Evolutionary conservation across 2,113 vertebrate genomes (phyloP).

Genomic region (Philantomba maxwellii): DNA sequence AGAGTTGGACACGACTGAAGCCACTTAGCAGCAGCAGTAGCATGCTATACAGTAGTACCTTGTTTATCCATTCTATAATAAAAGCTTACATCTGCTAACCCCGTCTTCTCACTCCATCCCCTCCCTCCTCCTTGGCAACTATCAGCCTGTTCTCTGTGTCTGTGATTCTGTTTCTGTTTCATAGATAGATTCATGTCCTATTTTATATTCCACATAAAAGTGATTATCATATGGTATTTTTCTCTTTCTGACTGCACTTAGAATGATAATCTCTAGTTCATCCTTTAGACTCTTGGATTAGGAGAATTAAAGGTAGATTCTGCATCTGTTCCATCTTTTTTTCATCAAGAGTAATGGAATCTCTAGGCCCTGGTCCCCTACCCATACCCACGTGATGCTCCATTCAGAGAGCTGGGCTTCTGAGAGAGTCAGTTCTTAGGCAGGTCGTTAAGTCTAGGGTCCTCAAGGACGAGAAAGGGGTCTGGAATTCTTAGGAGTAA

Average conservation of each 20-base stretch:
- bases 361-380: background rate
- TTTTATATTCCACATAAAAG: background rate
- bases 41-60: background rate
- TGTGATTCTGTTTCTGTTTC: background rate
- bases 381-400: rapidly evolving
- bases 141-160: background rate
- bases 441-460: background rate
- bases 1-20: too few relatives aligned
- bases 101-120: background rate
- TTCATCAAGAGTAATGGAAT: background rate
- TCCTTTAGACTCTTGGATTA: background rate
- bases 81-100: background rate
- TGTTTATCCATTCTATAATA: background rate
- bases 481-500: background rate
- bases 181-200: background rate
- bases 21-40: too few relatives aligned
- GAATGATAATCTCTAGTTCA: background rate
- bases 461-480: background rate
- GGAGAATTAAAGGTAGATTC: background rate
- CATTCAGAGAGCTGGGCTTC: background rate
- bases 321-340: background rate
- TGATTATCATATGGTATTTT: background rate
- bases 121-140: background rate
- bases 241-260: background rate
- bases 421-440: background rate